Evolutionary conservation across 2,888 invertebrate species (phyloP), one percentile per base, ranked within the genome.

Genomic region (Drosophila affinis): DNA sequence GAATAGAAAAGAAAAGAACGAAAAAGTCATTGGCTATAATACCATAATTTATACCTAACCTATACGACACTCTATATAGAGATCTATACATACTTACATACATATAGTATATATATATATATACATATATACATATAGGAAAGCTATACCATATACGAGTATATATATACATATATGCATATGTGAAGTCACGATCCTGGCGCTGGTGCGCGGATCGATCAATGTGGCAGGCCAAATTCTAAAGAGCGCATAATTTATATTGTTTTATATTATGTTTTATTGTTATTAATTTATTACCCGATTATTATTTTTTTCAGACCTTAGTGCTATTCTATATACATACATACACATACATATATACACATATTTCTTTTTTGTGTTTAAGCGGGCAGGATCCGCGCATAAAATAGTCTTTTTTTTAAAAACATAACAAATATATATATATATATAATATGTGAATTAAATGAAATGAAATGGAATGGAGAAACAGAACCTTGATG

Each of bases 331-430:
- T 58, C 32, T 24, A 75, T 65, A 69, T 55, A 62, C 18, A 74
- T 21, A 69, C 18, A 21, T 21, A 21, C 24, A 24, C 24, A 24
- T 24, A 24, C 47, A 65, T 29, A 71, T 39, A 70, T 58, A 62
- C 49, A 64, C 51, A 72, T 62, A 54, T 56, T 78, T 81, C 82
- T 85, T 84, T 82, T 82, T 86, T 88, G 86, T 90, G 90, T 90
- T 90, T 80, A 76, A 86, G 78, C 90, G 90, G 91, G 91, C 91
- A 90, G 90, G 91, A 90, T 90, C 91, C 91, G 87, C 76, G 72
- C 68, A 61, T 69, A 55, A 63, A 64, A 75, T 80, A 75, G 69
- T 77, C 71, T 73, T 83, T 73, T 73, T 80, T 78, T 77, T 81
- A 46, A 56, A 14, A 72, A 74, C 72, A 79, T 68, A 64, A 70